A percentile compares a stretch with the other conserved stretches of the same genome.
Evolutionary conservation across 2,888 invertebrate species (phyloP).

Genomic region (Thelaira solivaga): DNA sequence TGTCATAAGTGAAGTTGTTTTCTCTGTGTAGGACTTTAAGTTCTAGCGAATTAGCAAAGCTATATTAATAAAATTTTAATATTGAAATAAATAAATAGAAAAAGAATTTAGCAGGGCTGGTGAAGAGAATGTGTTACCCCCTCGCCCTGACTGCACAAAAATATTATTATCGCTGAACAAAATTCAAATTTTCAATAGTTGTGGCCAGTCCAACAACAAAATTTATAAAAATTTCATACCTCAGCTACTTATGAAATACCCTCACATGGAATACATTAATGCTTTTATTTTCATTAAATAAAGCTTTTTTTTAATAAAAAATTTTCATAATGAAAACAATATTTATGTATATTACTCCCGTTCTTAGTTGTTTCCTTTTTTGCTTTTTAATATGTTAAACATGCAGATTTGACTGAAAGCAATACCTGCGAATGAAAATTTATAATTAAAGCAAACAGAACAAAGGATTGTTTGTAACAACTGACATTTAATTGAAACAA

Average conservation of each 20-base stretch:
- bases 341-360: background rate
- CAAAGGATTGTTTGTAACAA: background rate
- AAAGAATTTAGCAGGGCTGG: too few species aligned
- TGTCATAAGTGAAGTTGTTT: too few species aligned
- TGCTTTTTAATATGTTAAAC: constrained; percentile 3
- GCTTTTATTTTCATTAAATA: constrained; percentile 3
- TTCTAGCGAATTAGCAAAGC: too few species aligned
- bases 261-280: background rate
- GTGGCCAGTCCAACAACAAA: too few species aligned
- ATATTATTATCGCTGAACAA: too few species aligned
- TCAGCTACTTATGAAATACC: background rate
- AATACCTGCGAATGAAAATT: background rate
- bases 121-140: too few species aligned
- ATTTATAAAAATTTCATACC: too few species aligned
- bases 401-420: background rate
- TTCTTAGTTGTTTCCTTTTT: background rate
- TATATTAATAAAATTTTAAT: too few species aligned
- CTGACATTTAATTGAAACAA: background rate
- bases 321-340: background rate
- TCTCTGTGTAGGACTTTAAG: too few species aligned
- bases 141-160: too few species aligned
- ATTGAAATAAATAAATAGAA: too few species aligned
- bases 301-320: background rate
- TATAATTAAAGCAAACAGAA: background rate
- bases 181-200: too few species aligned